Conservation (phyloP, 2,888 invertebrate genomes). For the Biston betularia region DNA sequence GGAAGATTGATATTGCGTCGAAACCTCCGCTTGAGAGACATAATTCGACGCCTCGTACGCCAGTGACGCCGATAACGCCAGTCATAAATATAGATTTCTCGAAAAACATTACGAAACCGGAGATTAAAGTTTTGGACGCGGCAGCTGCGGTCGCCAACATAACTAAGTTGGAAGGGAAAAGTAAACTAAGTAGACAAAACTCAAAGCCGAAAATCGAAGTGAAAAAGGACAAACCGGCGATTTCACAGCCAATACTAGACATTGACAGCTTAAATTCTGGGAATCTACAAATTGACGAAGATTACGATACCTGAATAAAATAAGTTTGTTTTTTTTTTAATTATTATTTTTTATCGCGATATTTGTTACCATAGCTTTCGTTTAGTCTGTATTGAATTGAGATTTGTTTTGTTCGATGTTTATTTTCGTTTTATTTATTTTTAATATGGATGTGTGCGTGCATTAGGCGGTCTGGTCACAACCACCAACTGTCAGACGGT, state of each 20-base stretch:
- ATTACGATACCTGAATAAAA: constrained; percentile 82
- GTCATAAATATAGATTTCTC: constrained; percentile 79
- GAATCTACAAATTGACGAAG: constrained; percentile 81
- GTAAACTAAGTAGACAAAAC: constrained; percentile 65
- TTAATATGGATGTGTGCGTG: constrained; percentile 19
- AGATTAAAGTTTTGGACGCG: constrained; percentile 74
- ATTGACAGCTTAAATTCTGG: constrained; percentile 76
- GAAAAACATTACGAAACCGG: constrained; percentile 71
- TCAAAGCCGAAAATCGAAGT: constrained; percentile 66
- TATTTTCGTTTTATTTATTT: constrained; percentile 39
- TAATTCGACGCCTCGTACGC: constrained; percentile 48
- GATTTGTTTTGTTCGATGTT: constrained; percentile 45
- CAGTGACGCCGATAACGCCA: constrained; percentile 65
- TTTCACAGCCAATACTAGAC: constrained; percentile 52
- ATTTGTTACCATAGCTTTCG: constrained; percentile 49
- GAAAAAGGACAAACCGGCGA: constrained; percentile 54
- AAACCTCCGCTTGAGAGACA: constrained; percentile 48
- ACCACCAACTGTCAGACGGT: background rate
- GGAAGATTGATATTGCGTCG: constrained; percentile 60
- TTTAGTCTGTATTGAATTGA: constrained; percentile 45
- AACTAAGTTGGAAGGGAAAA: constrained; percentile 44
- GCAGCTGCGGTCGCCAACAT: constrained; percentile 52
- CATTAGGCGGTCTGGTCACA: constrained; percentile 5
- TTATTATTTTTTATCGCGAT: constrained; percentile 54
- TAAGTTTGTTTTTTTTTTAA: constrained; percentile 59